Base-by-base conservation (phyloP, 2,113 vertebrate species). In the Mormoops blainvillei region DNA sequence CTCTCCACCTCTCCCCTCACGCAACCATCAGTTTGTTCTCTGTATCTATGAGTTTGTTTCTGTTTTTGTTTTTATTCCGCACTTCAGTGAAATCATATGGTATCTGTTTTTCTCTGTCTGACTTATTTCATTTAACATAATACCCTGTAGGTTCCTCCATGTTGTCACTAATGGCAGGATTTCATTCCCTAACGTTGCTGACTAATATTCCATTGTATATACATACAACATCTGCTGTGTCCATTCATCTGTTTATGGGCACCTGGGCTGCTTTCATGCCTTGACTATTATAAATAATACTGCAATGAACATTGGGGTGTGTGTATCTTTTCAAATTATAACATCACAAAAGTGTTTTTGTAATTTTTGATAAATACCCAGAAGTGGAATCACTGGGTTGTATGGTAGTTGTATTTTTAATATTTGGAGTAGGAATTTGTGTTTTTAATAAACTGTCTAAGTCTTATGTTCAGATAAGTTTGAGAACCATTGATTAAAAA, bases 361-460 rank as follows among this genome's bases (percentile, higher is more conserved):
- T n/a, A n/a, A n/a, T 5, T 58, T 31, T 82, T 41, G 24, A 31
- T 61, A 58, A 82, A 61, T 41, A 81, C 54, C 36, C 78, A 81
- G 36, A 58, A 18, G 36, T 82, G 4, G 26, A 61, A 43, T 82
- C 61, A 36, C 54, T 61, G 26, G 2, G 36, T 82, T 61, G 16
- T 82, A 43, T 82, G 54, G 8, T 61, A 28, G 36, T 61, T 41
- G 14, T 43, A 41, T 58, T 58, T 58, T 82, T 43, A 58, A 18
- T 58, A n/a, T n/a, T n/a, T n/a, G n/a, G 11, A 24, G 22, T 22
- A 22, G 26, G 56, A 87, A 86, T 67, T 43, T 80, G 7, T 74
- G 63, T 56, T 92, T 87, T 91, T 65, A 91, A 88, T 81, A 70
- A 92, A 58, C 31, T 87, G 36, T 94, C 58, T 81, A 65, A 78